phyloP scores from a whole-genome alignment of 2,113 vertebrate genomes.

The human region DNA sequence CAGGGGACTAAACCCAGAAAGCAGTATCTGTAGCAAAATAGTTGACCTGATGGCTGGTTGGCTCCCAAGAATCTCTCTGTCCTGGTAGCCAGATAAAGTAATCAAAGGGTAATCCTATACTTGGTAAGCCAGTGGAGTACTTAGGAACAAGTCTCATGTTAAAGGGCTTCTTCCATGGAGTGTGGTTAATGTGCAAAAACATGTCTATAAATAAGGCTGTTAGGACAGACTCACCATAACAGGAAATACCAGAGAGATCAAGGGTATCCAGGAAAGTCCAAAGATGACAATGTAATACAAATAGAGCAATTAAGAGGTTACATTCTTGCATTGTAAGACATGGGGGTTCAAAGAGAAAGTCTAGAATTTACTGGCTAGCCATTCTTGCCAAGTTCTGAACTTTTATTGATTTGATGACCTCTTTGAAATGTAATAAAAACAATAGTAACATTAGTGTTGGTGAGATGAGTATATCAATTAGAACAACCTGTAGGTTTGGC shows the following conservation, averaged over 20 bases:
- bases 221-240: not conserved
- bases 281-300: not conserved
- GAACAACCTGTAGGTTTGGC: not conserved
- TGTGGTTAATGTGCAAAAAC: not conserved
- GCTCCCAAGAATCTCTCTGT: not conserved
- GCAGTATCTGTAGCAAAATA: not conserved
- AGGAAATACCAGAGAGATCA: not conserved
- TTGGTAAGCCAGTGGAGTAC: not conserved
- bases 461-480: not conserved
- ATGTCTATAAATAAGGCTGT: not conserved
- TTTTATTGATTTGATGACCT: not conserved
- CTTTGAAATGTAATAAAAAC: conserved; percentile 9
- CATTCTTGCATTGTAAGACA: not conserved
- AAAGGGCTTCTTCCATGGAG: not conserved
- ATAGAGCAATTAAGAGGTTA: not conserved
- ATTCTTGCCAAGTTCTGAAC: not conserved
- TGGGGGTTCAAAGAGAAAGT: not conserved
- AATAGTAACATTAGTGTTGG: not conserved
- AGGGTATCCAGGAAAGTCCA: not conserved
- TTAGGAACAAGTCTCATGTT: not conserved
- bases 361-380: not conserved
- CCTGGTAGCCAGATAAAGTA: not conserved
- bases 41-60: not conserved
- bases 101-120: not conserved
- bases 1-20: not conserved